Conservation (phyloP, 2,797 vertebrate species). For the Nasua narica region DNA sequence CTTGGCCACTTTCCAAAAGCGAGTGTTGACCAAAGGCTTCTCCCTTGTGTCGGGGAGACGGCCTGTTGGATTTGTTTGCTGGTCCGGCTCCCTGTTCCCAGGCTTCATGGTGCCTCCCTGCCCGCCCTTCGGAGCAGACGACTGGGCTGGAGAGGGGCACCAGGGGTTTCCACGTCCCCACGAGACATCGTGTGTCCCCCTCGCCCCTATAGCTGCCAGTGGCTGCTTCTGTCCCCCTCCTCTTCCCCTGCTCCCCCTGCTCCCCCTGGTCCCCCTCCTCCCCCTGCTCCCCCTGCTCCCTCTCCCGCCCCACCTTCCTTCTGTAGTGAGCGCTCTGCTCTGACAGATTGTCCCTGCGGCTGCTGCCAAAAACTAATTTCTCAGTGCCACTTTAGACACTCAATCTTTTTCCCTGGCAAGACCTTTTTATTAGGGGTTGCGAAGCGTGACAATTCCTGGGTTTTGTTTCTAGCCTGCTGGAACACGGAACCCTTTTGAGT, state of each 20-base stretch:
- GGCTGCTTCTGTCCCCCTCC: background rate
- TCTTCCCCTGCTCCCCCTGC: background rate
- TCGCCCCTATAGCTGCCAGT: accelerated
- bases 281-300: no score
- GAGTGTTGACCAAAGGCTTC: background rate
- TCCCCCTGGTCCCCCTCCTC: background rate
- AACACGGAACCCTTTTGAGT: background rate
- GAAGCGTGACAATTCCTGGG: background rate
- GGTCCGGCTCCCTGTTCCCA: background rate
- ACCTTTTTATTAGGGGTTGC: background rate
- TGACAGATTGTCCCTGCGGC: background rate
- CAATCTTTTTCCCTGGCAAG: background rate
- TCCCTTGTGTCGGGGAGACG: background rate
- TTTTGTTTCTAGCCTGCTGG: background rate
- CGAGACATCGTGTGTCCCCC: background rate
- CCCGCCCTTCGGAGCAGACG: constrained; percentile 38
- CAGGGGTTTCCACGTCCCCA: background rate
- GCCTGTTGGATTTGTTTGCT: constrained; percentile 5
- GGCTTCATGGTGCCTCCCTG: background rate
- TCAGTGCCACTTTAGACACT: background rate
- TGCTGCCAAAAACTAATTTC: constrained; percentile 16
- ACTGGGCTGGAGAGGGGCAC: background rate
- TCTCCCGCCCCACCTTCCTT: background rate
- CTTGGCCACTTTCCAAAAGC: background rate
- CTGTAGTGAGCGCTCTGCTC: background rate